Evolutionary conservation across 2,797 vertebrate genomes (phyloP).

Genomic region (Decapterus maruadsi): DNA sequence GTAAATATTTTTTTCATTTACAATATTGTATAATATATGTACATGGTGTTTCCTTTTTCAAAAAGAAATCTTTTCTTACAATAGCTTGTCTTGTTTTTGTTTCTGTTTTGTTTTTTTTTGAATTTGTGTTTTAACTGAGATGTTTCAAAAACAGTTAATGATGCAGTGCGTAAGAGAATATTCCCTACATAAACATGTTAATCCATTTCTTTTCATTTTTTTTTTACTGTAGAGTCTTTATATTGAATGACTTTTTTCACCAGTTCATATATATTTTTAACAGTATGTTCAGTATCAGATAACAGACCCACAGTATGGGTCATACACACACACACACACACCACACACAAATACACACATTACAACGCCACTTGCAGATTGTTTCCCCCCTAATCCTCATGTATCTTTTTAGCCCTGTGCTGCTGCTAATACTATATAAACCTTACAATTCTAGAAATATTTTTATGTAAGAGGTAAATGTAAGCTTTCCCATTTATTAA

Average conservation of each 20-base stretch:
- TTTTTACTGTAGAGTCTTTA: conserved; percentile 80
- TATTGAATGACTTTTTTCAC: conserved; percentile 83
- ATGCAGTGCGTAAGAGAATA: conserved; percentile 85
- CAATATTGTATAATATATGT: conserved; percentile 93
- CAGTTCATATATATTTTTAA: conserved; percentile 85
- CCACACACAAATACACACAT: neutral
- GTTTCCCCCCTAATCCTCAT: conserved; percentile 72
- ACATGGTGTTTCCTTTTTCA: conserved; percentile 92
- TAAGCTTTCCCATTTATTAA: conserved; percentile 96
- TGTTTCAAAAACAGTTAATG: conserved; percentile 82
- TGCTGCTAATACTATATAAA: conserved; percentile 96
- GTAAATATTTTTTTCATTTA: conserved; percentile 93
- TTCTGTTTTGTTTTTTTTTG: conserved; percentile 79
- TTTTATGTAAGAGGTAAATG: conserved; percentile 96
- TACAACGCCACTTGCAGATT: conserved; percentile 69
- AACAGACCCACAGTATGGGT: conserved; percentile 54
- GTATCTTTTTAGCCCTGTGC: conserved; percentile 89
- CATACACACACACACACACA: conserved; percentile 19
- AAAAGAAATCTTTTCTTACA: conserved; percentile 89
- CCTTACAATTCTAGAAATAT: conserved; percentile 94
- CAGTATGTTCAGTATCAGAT: conserved; percentile 75
- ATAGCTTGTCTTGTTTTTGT: conserved; percentile 87
- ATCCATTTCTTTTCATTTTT: conserved; percentile 57
- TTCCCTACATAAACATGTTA: conserved; percentile 77
- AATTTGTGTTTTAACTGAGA: conserved; percentile 90